Conservation (phyloP, 2,888 invertebrate species). For the Epistrophe grossulariae region DNA sequence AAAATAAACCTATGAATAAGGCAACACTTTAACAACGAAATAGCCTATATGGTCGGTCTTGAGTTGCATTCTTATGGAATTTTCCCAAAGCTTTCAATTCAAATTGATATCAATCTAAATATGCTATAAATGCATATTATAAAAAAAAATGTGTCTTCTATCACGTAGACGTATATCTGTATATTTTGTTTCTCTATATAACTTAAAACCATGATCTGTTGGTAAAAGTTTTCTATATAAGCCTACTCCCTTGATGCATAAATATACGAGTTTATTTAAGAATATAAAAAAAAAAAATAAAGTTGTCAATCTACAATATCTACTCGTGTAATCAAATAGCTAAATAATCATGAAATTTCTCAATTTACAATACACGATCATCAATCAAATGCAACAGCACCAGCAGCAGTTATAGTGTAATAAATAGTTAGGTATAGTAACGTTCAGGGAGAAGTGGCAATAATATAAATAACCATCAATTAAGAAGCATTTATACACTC, state of each 20-base stretch:
- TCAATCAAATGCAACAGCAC: slow-evolving; percentile 29
- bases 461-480: slow-evolving; percentile 56
- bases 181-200: background rate
- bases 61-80: slow-evolving; percentile 22
- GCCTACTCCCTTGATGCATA: background rate
- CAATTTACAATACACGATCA: slow-evolving; percentile 39
- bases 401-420: slow-evolving; percentile 46
- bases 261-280: background rate
- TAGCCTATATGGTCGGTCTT: background rate
- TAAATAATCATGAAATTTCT: slow-evolving; percentile 28
- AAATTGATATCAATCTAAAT: slow-evolving; percentile 2
- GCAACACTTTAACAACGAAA: background rate
- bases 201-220: background rate
- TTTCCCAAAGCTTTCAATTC: slow-evolving; percentile 20
- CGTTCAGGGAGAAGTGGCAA: slow-evolving; percentile 13
- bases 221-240: background rate
- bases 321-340: slow-evolving; percentile 32
- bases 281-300: background rate
- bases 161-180: background rate
- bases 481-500: slow-evolving; percentile 59
- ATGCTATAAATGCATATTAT: background rate
- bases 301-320: slow-evolving; percentile 34
- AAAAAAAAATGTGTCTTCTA: background rate
- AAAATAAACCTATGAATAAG: background rate
- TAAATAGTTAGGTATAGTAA: slow-evolving; percentile 38